Conservation (phyloP, 2,888 invertebrate species). For the Orchesellides sinensis region DNA sequence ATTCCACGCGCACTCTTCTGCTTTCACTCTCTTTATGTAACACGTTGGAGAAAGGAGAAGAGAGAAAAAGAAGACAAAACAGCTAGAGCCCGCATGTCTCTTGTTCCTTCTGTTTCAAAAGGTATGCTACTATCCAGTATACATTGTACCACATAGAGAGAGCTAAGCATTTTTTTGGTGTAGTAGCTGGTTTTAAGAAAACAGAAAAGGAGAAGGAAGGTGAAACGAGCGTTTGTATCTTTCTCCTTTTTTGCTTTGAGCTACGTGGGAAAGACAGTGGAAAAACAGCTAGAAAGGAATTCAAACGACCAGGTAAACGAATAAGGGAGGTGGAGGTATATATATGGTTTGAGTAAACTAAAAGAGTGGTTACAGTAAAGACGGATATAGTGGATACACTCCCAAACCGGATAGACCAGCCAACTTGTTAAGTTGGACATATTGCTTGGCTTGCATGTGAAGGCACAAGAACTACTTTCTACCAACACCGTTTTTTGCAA, state of each 20-base stretch:
- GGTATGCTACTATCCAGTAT: not conserved
- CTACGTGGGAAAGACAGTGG: not conserved
- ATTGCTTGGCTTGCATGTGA: not conserved
- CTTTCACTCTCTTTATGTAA: not conserved
- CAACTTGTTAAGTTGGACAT: slow-evolving; percentile 14
- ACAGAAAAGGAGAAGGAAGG: not conserved
- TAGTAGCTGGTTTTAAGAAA: not conserved
- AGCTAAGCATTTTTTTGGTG: no score
- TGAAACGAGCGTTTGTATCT: not conserved
- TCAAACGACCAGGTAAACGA: slow-evolving; percentile 9
- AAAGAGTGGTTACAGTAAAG: no score
- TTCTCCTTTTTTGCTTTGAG: not conserved
- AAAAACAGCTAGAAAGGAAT: not conserved
- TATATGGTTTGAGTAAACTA: not conserved
- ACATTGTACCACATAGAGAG: not conserved
- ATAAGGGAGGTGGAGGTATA: not conserved
- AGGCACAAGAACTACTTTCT: not conserved
- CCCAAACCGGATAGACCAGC: no score
- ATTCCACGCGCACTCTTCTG: not conserved
- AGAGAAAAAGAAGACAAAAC: not conserved
- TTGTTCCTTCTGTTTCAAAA: not conserved
- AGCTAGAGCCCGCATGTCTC: slow-evolving; percentile 3
- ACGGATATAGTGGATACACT: no score
- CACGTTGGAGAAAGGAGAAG: not conserved
- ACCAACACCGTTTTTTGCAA: not conserved